These are phyloP conservation scores for Mustela lutreola DNA, from an alignment of 2,113 vertebrate genomes.

Conservation along the genomic window DNA sequence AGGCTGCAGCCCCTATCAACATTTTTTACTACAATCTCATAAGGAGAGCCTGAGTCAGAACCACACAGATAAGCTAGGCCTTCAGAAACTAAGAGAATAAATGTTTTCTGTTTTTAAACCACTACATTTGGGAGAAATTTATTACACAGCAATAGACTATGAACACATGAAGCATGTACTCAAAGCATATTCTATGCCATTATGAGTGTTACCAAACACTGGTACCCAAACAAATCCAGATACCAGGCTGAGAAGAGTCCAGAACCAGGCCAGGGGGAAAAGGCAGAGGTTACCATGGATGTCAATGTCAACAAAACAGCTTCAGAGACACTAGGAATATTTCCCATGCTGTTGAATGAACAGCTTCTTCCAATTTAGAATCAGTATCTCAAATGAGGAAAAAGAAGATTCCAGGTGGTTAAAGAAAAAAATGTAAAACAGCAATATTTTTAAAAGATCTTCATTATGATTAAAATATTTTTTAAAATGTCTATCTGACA, in stretches of 20 bases:
- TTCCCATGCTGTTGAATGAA: not conserved
- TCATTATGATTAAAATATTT: not conserved
- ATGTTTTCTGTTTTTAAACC: not conserved
- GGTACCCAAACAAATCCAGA: not conserved
- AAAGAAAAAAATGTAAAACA: not conserved
- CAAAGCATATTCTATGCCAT: not conserved
- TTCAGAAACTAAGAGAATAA: slow-evolving; percentile 18
- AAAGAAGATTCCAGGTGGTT: not conserved
- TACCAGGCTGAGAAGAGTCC: not conserved
- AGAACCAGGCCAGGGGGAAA: not conserved
- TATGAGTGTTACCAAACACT: not conserved
- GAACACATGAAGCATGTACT: not conserved
- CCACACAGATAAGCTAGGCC: not conserved
- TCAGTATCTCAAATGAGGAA: not conserved
- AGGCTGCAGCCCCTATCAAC: not conserved
- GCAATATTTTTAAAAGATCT: not conserved
- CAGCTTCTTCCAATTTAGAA: not conserved
- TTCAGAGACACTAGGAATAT: too few relatives aligned
- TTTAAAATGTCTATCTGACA: not conserved
- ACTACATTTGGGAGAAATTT: not conserved
- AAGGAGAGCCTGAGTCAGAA: not conserved
- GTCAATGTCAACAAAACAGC: not conserved
- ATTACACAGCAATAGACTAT: not conserved
- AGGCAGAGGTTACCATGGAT: not conserved
- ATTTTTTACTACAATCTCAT: not conserved